Evolutionary conservation across 2,888 invertebrate genomes (phyloP).

Genomic region (Tineola bisselliella): DNA sequence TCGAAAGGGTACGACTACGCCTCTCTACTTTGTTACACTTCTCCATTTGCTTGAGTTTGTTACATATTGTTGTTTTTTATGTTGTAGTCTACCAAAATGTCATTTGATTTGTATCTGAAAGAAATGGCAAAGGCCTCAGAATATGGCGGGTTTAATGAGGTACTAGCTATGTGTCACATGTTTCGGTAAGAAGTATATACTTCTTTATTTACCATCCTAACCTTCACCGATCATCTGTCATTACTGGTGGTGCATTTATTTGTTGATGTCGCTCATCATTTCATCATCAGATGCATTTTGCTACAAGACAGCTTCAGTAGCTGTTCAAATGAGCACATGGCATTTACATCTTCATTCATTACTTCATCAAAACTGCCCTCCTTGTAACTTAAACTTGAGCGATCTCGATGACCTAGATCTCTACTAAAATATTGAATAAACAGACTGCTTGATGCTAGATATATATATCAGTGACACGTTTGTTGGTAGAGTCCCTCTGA

Average conservation of each 20-base stretch:
- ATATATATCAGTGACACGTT: no score
- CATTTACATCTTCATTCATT: conserved; percentile 7
- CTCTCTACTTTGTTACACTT: conserved; percentile 19
- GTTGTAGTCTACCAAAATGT: conserved; percentile 68
- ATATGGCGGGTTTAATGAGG: conserved; percentile 75
- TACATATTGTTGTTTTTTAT: conserved; percentile 33
- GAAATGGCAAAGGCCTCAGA: conserved; percentile 76
- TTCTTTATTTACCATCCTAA: conserved; percentile 18
- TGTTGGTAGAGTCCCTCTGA: no score
- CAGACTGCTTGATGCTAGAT: no score
- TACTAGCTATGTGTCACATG: conserved; percentile 75
- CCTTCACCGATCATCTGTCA: conserved; percentile 1
- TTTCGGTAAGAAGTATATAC: conserved; percentile 67
- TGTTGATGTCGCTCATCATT: no score
- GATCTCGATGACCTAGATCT: no score
- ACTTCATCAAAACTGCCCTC: not conserved
- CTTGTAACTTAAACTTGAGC: no score
- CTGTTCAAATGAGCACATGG: no score
- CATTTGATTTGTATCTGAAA: conserved; percentile 74
- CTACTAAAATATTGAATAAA: no score
- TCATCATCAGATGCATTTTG: no score
- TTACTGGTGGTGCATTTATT: no score
- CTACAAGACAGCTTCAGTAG: no score
- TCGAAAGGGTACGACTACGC: conserved; percentile 66
- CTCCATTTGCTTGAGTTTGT: not conserved